These are phyloP conservation scores for Mobula birostris DNA, from an alignment of 2,113 vertebrate species.

Conservation along the genomic window DNA sequence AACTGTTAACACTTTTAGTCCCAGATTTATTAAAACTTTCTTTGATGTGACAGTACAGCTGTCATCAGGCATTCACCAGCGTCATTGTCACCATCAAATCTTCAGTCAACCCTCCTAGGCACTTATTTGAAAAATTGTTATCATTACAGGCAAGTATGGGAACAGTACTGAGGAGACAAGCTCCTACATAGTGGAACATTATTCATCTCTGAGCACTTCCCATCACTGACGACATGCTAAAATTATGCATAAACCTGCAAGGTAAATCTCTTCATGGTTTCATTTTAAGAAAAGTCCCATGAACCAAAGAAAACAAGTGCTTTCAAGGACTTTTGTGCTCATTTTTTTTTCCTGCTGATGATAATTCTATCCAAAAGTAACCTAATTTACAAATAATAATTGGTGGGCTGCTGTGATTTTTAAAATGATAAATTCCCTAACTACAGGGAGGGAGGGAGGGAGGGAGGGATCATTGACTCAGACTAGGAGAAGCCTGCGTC, in stretches of 20 bases:
- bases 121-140: conserved; percentile 40
- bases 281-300: conserved; percentile 52
- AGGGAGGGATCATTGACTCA: too few relatives aligned
- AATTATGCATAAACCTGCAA: conserved; percentile 48
- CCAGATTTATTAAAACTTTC: neutral
- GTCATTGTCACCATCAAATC: neutral
- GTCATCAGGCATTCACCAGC: neutral
- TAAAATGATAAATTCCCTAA: neutral
- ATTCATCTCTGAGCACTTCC: conserved; percentile 45
- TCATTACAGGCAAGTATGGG: conserved; percentile 43
- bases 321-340: conserved; percentile 54
- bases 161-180: conserved; percentile 42
- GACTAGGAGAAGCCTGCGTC: too few relatives aligned
- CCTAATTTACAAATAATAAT: conserved; percentile 37
- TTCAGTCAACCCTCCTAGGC: conserved; percentile 22
- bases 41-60: neutral
- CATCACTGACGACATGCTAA: conserved; percentile 47
- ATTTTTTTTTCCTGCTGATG: conserved; percentile 50
- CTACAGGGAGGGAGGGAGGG: neutral
- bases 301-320: conserved; percentile 50
- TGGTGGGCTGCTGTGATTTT: neutral
- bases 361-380: conserved; percentile 46
- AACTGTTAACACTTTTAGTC: neutral
- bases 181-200: conserved; percentile 42
- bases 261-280: conserved; percentile 50